phyloP scores from a whole-genome alignment of 2,888 invertebrate species.

The Balanococcus diminutus region DNA sequence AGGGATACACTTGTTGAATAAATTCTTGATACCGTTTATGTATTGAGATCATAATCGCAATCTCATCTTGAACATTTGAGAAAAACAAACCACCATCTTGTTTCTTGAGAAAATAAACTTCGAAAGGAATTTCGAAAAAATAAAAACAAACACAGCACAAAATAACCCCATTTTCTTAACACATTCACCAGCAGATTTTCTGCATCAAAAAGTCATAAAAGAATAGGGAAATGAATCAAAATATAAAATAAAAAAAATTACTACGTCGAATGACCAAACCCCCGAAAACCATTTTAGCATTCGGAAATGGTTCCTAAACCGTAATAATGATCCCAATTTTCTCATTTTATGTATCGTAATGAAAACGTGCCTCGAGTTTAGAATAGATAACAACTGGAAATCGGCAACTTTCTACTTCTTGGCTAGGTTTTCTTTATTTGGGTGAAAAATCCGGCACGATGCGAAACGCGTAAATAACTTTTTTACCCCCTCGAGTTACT shows the following conservation, averaged over 20 bases:
- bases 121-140: neutral
- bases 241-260: neutral
- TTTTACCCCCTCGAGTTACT: neutral
- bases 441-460: neutral
- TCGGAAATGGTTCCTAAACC: neutral
- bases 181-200: neutral
- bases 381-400: neutral
- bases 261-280: neutral
- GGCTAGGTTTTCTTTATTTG: neutral
- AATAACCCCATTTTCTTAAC: neutral
- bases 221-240: neutral
- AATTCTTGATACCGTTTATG: neutral
- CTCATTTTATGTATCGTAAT: neutral
- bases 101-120: neutral
- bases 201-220: neutral
- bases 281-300: neutral
- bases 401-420: neutral
- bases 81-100: neutral
- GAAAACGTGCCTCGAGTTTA: neutral
- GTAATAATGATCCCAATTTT: neutral
- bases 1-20: neutral
- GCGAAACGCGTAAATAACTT: slow-evolving; percentile 9
- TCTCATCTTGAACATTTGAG: neutral
- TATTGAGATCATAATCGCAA: neutral
- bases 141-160: neutral